A percentile compares a stretch with the other conserved stretches of the same genome.
phyloP scores from a whole-genome alignment of 2,113 vertebrate species.

The Apistogramma diplotaenia region DNA sequence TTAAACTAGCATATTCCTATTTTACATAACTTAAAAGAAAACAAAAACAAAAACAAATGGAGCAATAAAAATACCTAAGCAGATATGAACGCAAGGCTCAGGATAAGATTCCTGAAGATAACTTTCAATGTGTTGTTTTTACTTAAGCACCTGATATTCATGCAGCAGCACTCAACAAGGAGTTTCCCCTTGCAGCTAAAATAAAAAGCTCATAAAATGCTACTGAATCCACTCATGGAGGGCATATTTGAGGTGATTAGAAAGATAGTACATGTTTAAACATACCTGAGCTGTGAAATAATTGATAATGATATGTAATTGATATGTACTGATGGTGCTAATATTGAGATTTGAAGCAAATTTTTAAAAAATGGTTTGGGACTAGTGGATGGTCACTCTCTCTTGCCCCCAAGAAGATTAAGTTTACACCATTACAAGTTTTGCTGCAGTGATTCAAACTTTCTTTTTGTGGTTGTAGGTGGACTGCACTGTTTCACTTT shows the following conservation, averaged over 20 bases:
- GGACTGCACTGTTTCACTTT: neutral
- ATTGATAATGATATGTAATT: no score
- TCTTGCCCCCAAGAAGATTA: neutral
- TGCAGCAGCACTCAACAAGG: accelerated
- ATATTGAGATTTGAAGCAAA: neutral
- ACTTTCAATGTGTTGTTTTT: neutral
- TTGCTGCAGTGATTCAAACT: neutral
- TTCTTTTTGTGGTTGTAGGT: neutral
- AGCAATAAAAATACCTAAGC: neutral
- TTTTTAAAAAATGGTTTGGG: neutral
- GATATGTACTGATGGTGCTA: no score
- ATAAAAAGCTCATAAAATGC: neutral
- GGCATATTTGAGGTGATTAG: neutral
- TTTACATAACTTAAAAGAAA: neutral
- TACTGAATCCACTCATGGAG: neutral
- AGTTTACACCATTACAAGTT: neutral
- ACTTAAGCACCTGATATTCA: neutral
- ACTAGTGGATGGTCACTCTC: neutral
- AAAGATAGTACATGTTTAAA: neutral
- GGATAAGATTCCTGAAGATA: neutral
- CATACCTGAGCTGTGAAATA: neutral
- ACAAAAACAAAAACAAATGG: no score
- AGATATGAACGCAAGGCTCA: neutral
- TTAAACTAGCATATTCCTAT: neutral
- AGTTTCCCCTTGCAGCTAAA: neutral